Base-by-base conservation (phyloP, 2,888 invertebrate genomes). In the Phortica magna region DNA sequence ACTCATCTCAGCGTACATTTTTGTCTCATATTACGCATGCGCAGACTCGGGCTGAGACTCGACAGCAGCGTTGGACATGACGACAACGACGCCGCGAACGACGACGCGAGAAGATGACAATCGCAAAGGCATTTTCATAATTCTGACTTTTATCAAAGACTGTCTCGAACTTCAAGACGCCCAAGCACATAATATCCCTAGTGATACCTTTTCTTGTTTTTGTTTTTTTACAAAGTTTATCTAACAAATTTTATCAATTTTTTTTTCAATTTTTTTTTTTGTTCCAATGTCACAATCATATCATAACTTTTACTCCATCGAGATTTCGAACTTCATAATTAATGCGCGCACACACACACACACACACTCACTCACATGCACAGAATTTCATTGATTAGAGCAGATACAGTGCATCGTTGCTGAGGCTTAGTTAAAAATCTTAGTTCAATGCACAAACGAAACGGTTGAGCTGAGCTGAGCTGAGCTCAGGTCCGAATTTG, bases 221-320 rank as follows among this genome's bases (percentile, higher is more conserved):
- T 61, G 61, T 61, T 61, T 31, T 31, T 31, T 31, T 4, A 31
- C 48, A 14, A 19, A 6, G 41, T 42, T 71, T 71, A 71, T 71
- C 70, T 71, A 71, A 71, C 53, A 55, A 71, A 53, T 71, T 71
- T 71, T 71, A 71, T 71, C 70, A 71, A 7, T 48, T 42, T 48
- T 31, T 31, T 31, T 31, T 31, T 31, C 31, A 31, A 31, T 31
- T 1, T 31, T 31, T 31, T 31, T 31, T 31, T 31, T 31, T 31
- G 19, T 2, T 22, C 55, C 70, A 71, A 71, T 71, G 70, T 71
- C 70, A 71, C 42, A n/a, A 53, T 53, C 70, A 53, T 53, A 71
- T 53, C 70, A 71, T 71, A 71, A 71, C 42, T 71, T 55, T 55
- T 71, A 22, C 39, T 42, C 67, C 41, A 14, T 14, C 65, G 68